Evolutionary conservation across 2,113 vertebrate genomes (phyloP), one percentile per base, ranked within the genome.

Genomic region (Cyprinodon variegatus): DNA sequence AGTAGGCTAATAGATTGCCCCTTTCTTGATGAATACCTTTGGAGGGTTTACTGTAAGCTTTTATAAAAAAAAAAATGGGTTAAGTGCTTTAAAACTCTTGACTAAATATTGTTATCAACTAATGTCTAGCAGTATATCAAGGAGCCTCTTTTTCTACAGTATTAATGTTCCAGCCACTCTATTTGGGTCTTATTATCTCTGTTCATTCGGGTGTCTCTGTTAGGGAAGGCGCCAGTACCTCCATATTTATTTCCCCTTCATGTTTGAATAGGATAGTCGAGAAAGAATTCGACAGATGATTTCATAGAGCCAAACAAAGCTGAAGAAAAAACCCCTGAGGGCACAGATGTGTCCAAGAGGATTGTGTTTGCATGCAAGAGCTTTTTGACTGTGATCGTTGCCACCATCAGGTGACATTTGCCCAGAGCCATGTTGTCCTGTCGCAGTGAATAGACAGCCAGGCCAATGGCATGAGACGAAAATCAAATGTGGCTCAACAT

Each of bases 361-460:
- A 48, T n/a, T n/a, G 53, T 41, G 40, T 72, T 17, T 76, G 50
- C 59, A 11, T 75, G 71, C 67, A 57, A 70, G 13, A 61, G 53
- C 29, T 48, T 72, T 57, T 20, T 7, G 3, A 39, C 53, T 12
- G 29, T 57, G 57, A 69, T 37, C 65, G 39, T 59, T 72, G 48
- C 46, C 76, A 61, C 74, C 63, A 67, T 74, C 77, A 87, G 83
- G 83, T 77, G 74, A 85, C 64, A 22, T 77, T 81, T 3, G 72
- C 78, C 79, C 68, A 15, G 12, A 85, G 77, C 65, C 50, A 84
- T 36, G 67, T 65, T 43, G 50, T 10, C 59, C 70, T 75, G 77
- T 77, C 79, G 72, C 41, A 76, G 68, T 4, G 43, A 48, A 82
- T 17, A 67, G 69, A 68, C 59, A 72, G 48, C 64, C 82, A 50